These are phyloP conservation scores for Rhinatrema bivittatum DNA, from an alignment of 2,797 vertebrate species.

Conservation along the genomic window DNA sequence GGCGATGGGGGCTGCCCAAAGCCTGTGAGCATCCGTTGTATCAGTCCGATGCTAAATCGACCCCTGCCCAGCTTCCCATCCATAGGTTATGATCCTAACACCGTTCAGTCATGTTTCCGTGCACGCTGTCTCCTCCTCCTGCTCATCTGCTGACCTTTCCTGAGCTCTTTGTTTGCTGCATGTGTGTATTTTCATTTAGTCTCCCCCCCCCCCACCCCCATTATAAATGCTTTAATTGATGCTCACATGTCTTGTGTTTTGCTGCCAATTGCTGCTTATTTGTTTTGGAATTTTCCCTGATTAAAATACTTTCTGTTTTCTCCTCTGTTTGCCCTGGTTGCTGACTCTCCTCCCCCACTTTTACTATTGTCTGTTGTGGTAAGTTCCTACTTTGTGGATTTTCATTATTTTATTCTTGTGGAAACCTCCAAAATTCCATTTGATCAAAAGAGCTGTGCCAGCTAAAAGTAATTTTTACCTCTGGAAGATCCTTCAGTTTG, in stretches of 20 bases:
- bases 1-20: too few relatives aligned
- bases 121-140: too few relatives aligned
- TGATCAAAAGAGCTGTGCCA: conserved; percentile 56
- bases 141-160: too few relatives aligned
- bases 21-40: conserved; percentile 42
- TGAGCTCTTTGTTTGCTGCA: too few relatives aligned
- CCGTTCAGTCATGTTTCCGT: conserved; percentile 59
- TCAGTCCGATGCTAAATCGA: conserved; percentile 77
- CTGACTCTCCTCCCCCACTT: conserved; percentile 94
- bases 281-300: conserved; percentile 80
- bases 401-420: conserved; percentile 45
- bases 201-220: conserved; percentile 24
- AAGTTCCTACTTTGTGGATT: conserved; percentile 87
- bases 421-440: conserved; percentile 43
- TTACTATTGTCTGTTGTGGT: conserved; percentile 99
- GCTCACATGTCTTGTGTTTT: conserved; percentile 52
- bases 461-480: conserved; percentile 24
- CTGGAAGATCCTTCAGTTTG: too few relatives aligned
- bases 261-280: conserved; percentile 64
- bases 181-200: conserved; percentile 42
- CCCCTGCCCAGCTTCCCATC: conserved; percentile 69
- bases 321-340: conserved; percentile 94
- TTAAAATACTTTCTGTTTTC: conserved; percentile 98
- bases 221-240: conserved; percentile 53
- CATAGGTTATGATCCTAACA: conserved; percentile 54